phyloP scores from a whole-genome alignment of 2,888 invertebrate species.

The Drosophila demipolita region DNA sequence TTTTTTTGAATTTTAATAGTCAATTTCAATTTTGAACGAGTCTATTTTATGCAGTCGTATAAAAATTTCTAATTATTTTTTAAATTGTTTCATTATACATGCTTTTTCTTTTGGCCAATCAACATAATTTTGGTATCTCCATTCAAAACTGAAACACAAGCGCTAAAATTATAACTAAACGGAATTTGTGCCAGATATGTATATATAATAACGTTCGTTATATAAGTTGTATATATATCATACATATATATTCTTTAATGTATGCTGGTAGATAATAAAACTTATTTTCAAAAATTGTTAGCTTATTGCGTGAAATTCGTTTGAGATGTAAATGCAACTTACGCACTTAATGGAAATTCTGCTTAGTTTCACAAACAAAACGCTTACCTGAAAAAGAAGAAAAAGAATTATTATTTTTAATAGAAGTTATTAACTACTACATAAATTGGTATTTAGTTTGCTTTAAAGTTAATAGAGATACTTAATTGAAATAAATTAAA shows the following conservation, averaged over 20 bases:
- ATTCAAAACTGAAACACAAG: conserved; percentile 76
- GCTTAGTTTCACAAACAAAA: conserved; percentile 31
- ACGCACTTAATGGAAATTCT: conserved; percentile 37
- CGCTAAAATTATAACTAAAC: conserved; percentile 69
- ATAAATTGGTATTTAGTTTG: not conserved
- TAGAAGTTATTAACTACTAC: not conserved
- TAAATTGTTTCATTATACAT: conserved; percentile 49
- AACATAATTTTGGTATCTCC: conserved; percentile 47
- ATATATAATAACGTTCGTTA: conserved; percentile 45
- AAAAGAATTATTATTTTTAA: not conserved
- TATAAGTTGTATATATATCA: conserved; percentile 1
- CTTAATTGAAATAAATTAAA: not conserved
- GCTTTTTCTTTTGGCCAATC: conserved; percentile 63
- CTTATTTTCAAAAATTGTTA: conserved; percentile 21
- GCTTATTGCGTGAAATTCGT: conserved; percentile 3
- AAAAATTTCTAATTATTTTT: conserved; percentile 24
- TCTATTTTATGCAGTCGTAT: conserved; percentile 5
- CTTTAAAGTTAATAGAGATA: not conserved
- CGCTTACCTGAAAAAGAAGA: conserved; percentile 64
- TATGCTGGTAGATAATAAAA: conserved; percentile 23
- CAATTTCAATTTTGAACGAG: conserved; percentile 69
- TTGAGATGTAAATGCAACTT: conserved; percentile 47
- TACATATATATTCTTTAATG: conserved; percentile 6
- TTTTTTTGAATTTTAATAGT: conserved; percentile 8
- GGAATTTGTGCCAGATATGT: conserved; percentile 59